These are phyloP conservation scores for Hippopotamyrus pictus DNA, from an alignment of 2,797 vertebrate genomes.

Conservation along the genomic window DNA sequence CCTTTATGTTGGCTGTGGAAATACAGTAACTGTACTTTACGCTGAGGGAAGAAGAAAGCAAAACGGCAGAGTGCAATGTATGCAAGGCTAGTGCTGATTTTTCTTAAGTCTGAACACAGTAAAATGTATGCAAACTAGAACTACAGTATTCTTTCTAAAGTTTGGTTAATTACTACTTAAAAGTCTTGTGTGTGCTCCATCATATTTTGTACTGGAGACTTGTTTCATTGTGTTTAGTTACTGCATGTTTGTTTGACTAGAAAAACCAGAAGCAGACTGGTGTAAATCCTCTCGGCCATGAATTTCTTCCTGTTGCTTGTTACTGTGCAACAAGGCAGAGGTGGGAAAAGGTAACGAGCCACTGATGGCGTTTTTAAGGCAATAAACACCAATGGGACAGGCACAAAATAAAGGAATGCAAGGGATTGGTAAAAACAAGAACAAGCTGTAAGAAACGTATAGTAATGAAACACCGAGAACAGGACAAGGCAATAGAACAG, in stretches of 20 bases:
- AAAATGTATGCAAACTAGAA: too few species aligned
- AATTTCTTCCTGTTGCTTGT: background rate
- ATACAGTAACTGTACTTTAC: too few species aligned
- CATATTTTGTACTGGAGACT: background rate
- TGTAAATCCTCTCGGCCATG: too few species aligned
- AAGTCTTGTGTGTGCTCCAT: background rate
- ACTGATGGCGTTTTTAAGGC: background rate
- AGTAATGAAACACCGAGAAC: background rate
- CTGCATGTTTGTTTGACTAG: background rate
- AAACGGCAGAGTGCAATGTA: too few species aligned
- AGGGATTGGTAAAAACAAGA: background rate
- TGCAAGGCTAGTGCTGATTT: too few species aligned
- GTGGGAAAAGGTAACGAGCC: background rate
- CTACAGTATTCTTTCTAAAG: too few species aligned
- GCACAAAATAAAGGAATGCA: background rate
- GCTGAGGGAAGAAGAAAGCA: too few species aligned
- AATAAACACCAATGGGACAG: background rate
- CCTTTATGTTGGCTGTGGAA: too few species aligned
- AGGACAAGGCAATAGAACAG: background rate
- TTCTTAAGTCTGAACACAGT: too few species aligned
- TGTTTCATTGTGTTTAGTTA: background rate
- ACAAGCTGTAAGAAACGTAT: background rate
- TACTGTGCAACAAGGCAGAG: background rate
- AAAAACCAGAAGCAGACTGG: too few species aligned
- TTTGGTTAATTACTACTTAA: background rate